Evolutionary conservation across 2,888 invertebrate species (phyloP).

Genomic region (Glomeris marginata): DNA sequence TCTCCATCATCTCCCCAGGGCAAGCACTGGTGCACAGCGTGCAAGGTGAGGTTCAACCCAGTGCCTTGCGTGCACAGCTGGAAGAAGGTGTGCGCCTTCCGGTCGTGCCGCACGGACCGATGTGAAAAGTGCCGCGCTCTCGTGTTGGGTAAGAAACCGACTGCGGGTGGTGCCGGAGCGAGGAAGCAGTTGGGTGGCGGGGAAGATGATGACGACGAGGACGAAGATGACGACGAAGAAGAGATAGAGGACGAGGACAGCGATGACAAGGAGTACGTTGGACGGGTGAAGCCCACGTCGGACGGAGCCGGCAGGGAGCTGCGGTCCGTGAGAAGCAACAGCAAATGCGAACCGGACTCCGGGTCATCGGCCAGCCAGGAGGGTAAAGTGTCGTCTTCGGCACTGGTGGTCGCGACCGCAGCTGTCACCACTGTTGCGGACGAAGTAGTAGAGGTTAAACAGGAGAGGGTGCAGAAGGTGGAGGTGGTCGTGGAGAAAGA

Average conservation of each 20-base stretch:
- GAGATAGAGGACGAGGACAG: constrained; percentile 1
- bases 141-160: not conserved
- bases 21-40: too few species aligned
- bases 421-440: not conserved
- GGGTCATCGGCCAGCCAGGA: not conserved
- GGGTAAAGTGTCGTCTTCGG: not conserved
- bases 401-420: not conserved
- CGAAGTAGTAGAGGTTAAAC: not conserved
- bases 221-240: constrained; percentile 2
- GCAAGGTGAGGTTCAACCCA: not conserved
- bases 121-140: constrained; percentile 17
- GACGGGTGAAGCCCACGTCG: not conserved
- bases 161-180: not conserved
- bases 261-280: not conserved
- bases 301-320: not conserved
- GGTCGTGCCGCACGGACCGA: constrained; percentile 19
- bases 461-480: not conserved
- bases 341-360: not conserved
- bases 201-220: not conserved
- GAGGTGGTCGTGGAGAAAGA: constrained; percentile 2
- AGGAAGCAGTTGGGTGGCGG: not conserved
- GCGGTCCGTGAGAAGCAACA: not conserved
- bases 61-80: constrained; percentile 16
- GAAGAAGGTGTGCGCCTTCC: constrained; percentile 14
- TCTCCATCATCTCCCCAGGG: not conserved